Evolutionary conservation across 2,113 vertebrate genomes (phyloP).

Genomic region (Embiotoca jacksoni): DNA sequence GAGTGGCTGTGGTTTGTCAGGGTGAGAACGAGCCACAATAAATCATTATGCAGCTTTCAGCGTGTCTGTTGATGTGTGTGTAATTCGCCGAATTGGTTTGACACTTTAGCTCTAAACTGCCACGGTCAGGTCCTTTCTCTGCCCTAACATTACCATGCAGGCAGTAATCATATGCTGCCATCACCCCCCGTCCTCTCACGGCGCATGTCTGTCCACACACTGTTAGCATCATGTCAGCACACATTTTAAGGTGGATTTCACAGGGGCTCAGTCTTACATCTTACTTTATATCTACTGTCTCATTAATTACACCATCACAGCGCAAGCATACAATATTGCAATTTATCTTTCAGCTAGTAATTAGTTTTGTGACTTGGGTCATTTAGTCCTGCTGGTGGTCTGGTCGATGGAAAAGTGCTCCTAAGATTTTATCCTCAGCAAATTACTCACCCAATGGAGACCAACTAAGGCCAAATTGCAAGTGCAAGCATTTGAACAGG

Average conservation of each 20-base stretch:
- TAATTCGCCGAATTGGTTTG: conserved; percentile 67
- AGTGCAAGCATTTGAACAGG: conserved; percentile 3
- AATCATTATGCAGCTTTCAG: conserved; percentile 47
- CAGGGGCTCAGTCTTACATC: conserved; percentile 33
- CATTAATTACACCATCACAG: conserved; percentile 45
- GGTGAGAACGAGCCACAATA: conserved; percentile 41
- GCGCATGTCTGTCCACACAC: conserved; percentile 61
- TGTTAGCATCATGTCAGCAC: conserved; percentile 67
- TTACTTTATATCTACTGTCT: conserved; percentile 41
- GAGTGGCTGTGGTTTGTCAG: conserved; percentile 47
- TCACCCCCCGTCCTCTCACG: conserved; percentile 31
- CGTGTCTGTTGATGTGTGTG: conserved; percentile 53
- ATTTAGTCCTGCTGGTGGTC: conserved; percentile 19
- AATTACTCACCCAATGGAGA: not conserved
- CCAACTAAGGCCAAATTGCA: conserved; percentile 11
- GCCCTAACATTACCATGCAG: conserved; percentile 11
- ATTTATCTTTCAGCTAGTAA: conserved; percentile 32
- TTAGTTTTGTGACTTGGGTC: conserved; percentile 26
- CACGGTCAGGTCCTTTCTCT: conserved; percentile 21
- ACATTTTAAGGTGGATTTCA: conserved; percentile 51
- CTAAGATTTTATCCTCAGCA: conserved; percentile 14
- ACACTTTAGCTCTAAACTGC: conserved; percentile 56
- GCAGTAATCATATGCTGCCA: conserved; percentile 38
- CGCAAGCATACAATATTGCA: conserved; percentile 24
- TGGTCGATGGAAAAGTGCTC: conserved; percentile 6